Evolutionary conservation across 2,797 vertebrate genomes (phyloP), one percentile per base, ranked within the genome.

Genomic region (Alosa sapidissima): DNA sequence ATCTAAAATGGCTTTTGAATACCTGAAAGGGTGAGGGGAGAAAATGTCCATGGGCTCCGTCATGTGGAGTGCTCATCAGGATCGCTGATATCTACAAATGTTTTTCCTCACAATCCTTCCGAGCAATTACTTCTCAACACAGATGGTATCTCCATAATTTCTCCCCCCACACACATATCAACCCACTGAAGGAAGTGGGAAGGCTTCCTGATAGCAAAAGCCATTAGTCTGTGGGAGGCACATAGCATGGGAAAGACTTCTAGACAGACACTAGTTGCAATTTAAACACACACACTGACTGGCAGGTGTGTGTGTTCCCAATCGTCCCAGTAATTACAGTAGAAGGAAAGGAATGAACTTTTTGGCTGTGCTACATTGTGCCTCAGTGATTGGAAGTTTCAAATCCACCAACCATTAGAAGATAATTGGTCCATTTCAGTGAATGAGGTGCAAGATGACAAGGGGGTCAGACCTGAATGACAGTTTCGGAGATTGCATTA

Each of bases 61-160:
- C 72, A 78, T 47, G 72, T 45, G 36, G 36, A 9, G 41, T 78
- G 16, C 16, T 78, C 72, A 47, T 78, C 16, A 47, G 36, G 36
- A 47, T 78, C 72, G 7, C 41, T 47, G 72, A 78, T 78, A 78
- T 78, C 72, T 78, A 47, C 72, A 47, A 78, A 78, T 19, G 72
- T 16, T 78, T 45, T 78, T 78, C 41, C 41, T 78, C 36, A 78
- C 36, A 78, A 78, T 78, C 41, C 72, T 47, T 45, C 72, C 21
- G 16, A 45, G 72, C 5, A 78, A 47, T 78, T 47, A 84, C 85
- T 83, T 87, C 83, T 75, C 83, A 88, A 2, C 89, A 85, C 86
- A 91, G 81, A 91, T 87, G 89, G 90, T 90, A 92, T 91, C 89
- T 89, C 88, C 90, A 87, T 87, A 81, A 65, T 52, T 84, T 85